phyloP scores from a whole-genome alignment of 2,113 vertebrate genomes.

The Scalopus aquaticus region DNA sequence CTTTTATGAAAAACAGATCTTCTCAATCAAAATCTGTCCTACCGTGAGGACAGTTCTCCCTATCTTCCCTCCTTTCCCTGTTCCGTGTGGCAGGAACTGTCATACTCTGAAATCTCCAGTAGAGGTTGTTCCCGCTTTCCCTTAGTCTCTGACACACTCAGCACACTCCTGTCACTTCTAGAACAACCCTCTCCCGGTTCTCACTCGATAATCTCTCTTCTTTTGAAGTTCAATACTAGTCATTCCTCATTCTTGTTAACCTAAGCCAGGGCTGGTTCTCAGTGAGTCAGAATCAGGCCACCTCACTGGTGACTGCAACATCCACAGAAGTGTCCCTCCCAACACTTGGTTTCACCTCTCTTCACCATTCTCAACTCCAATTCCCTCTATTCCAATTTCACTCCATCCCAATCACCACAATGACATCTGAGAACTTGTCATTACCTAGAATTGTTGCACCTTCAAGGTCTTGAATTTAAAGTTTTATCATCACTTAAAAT shows the following conservation, averaged over 20 bases:
- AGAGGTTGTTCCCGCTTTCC: background rate
- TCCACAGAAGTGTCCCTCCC: background rate
- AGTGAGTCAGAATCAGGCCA: background rate
- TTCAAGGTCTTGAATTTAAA: background rate
- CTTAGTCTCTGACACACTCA: background rate
- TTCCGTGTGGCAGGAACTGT: background rate
- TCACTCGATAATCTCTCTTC: background rate
- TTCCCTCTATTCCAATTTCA: background rate
- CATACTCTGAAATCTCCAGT: background rate
- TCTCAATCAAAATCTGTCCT: constrained; percentile 33
- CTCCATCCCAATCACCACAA: background rate
- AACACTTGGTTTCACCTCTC: background rate
- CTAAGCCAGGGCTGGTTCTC: background rate
- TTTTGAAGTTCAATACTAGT: background rate
- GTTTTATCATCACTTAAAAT: background rate
- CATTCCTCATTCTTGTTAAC: background rate
- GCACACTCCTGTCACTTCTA: background rate
- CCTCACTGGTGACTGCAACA: background rate
- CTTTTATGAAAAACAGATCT: background rate
- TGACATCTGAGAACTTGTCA: background rate
- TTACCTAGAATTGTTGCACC: background rate
- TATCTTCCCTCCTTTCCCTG: background rate
- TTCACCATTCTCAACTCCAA: background rate
- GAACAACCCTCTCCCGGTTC: background rate
- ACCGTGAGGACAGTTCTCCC: background rate